Evolutionary conservation across 2,113 vertebrate species (phyloP).

Genomic region (Calyptomena viridis): DNA sequence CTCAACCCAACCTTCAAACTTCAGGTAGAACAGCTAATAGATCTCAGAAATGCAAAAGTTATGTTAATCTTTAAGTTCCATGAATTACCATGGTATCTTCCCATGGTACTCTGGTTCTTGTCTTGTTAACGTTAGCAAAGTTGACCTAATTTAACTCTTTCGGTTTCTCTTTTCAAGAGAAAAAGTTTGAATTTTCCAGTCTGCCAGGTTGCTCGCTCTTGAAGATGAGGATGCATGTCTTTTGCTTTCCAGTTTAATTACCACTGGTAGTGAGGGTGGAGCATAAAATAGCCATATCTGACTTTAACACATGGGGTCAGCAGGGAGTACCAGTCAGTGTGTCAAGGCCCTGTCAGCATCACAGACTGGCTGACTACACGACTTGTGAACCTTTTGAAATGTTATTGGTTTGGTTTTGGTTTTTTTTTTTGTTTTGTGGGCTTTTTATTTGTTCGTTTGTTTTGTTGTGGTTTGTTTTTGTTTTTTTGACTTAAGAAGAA

Average conservation of each 20-base stretch:
- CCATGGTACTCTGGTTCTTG: fast-evolving
- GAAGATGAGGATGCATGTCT: fast-evolving
- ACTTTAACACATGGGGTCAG: constrained; percentile 6
- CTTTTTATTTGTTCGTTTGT: background rate
- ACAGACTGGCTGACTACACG: fast-evolving
- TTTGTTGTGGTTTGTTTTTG: background rate
- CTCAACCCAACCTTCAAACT: background rate
- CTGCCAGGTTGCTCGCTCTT: background rate
- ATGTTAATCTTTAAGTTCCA: background rate
- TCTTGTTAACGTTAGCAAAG: background rate
- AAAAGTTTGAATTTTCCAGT: background rate
- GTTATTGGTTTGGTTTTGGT: background rate
- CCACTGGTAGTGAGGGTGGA: background rate
- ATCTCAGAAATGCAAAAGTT: background rate
- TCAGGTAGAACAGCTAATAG: background rate
- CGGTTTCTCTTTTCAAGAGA: background rate
- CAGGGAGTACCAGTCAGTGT: background rate
- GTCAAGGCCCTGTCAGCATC: background rate
- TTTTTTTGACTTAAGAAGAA: background rate
- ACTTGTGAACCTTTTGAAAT: constrained; percentile 1
- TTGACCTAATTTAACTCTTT: background rate
- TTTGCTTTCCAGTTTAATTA: background rate
- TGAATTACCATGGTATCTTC: background rate
- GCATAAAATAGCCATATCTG: background rate
- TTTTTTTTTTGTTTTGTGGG: background rate